Evolutionary conservation across 2,797 vertebrate species (phyloP).

Genomic region (Notolabrus celidotus): DNA sequence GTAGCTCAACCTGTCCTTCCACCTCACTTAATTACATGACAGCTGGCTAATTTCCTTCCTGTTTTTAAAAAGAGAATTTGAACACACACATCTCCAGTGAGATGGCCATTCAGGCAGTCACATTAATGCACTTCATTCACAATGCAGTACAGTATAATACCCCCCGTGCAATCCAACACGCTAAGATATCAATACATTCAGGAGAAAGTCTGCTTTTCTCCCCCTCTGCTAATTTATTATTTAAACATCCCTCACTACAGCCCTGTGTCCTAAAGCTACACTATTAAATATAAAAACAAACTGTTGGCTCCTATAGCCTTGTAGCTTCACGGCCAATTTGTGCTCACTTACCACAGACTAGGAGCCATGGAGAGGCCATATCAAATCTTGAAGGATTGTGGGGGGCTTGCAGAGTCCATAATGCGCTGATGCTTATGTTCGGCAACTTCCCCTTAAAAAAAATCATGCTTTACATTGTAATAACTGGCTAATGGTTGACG

Average conservation of each 20-base stretch:
- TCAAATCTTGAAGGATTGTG: background rate
- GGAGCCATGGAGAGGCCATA: background rate
- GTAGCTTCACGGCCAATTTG: conserved; percentile 27
- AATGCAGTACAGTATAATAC: background rate
- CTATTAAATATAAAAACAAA: conserved; percentile 18
- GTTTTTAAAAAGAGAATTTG: background rate
- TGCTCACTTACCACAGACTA: background rate
- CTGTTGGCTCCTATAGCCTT: conserved; percentile 2
- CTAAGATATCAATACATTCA: background rate
- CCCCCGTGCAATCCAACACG: background rate
- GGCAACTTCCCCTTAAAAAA: background rate
- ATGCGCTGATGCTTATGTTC: background rate
- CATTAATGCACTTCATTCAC: background rate
- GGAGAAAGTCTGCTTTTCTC: background rate
- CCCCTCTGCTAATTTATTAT: conserved; percentile 4
- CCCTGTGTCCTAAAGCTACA: background rate
- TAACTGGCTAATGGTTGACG: background rate
- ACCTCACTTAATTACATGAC: background rate
- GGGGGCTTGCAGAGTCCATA: background rate
- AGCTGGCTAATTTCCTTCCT: background rate
- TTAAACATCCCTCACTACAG: background rate
- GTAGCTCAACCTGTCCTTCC: background rate
- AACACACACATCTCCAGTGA: background rate
- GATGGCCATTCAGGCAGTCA: background rate
- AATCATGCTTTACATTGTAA: background rate